These are phyloP conservation scores for Alentia gelatinosa DNA, from an alignment of 2,888 invertebrate genomes.

Conservation along the genomic window DNA sequence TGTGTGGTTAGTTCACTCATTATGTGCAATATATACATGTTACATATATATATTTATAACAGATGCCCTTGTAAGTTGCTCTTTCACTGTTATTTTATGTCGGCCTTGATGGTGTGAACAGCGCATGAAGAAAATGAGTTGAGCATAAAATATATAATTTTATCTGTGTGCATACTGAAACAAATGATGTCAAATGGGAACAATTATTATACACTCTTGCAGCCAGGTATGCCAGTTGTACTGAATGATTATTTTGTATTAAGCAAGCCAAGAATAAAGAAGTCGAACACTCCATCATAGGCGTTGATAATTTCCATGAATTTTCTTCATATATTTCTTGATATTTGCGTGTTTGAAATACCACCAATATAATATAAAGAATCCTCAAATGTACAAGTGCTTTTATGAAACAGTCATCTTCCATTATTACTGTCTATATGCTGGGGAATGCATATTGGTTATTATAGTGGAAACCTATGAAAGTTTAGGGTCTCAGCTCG, in stretches of 20 bases:
- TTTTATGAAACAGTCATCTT: too few relatives aligned
- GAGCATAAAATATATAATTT: neutral
- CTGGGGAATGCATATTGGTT: too few relatives aligned
- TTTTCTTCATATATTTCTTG: too few relatives aligned
- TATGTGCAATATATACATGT: conserved; percentile 9
- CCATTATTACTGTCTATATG: too few relatives aligned
- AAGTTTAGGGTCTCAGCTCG: too few relatives aligned
- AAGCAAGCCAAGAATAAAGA: conserved; percentile 35
- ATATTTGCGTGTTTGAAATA: too few relatives aligned
- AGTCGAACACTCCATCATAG: conserved; percentile 19
- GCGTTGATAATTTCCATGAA: too few relatives aligned
- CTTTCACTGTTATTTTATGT: conserved; percentile 21
- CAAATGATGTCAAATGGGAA: conserved; percentile 18
- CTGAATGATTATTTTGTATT: conserved; percentile 35
- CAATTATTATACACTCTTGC: neutral
- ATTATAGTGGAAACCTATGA: too few relatives aligned
- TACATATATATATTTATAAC: neutral
- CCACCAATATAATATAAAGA: too few relatives aligned
- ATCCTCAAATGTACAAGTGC: too few relatives aligned
- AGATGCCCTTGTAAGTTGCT: conserved; percentile 24
- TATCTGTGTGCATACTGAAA: neutral
- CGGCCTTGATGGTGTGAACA: neutral
- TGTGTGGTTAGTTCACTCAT: neutral
- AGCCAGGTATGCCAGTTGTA: conserved; percentile 37
- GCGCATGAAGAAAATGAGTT: conserved; percentile 1